Evolutionary conservation across 1,140 invertebrate genomes (phyloP), one percentile per base, ranked within the genome.

Genomic region (Zaprionus kolodkinae): DNA sequence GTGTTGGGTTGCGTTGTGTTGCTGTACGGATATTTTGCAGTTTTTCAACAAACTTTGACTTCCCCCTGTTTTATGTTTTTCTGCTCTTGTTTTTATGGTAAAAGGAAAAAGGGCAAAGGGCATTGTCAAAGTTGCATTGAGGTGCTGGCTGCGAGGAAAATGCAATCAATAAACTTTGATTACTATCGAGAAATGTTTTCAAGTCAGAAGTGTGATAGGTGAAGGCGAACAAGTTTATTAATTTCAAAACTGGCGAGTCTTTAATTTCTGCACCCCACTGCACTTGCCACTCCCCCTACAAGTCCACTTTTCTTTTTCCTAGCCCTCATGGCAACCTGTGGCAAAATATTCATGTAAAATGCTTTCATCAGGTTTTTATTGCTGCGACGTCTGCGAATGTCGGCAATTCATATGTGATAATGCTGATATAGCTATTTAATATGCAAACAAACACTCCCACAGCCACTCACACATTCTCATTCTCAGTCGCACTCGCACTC

Each of bases 141-240:
- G 66, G 63, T 54, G 70, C 35, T 15, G 11, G 17, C 48, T 15
- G 36, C 54, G 62, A 35, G 52, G 35, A 60, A 75, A 78, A 69
- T 78, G 85, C 74, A 85, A 85, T 85, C 81, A 85, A 85, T 85
- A 50, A 84, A 81, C 67, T 80, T 88, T 88, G 73, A 84, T 83
- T 83, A 76, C 61, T 54, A 76, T 79, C 15, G 48, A 35, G 43
- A 17, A 59, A 21, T 70, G 54, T 76, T 33, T 55, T 56, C 62
- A 27, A 64, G 55, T 64, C 50, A 2, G 25, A 69, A 48, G 27
- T 67, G 35, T 33, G 13, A 64, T 27, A 17, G 33, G 36, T 10
- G 45, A 64, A 54, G 68, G 50, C 52, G 65, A 33, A 57, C 67
- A 83, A 77, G 76, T 79, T 82, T 86, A 82, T 79, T 82, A 82